A percentile compares a stretch with the other conserved stretches of the same genome.
These are phyloP conservation scores for Drosophila repletoides DNA, from an alignment of 1,140 invertebrate genomes.

Conservation along the genomic window DNA sequence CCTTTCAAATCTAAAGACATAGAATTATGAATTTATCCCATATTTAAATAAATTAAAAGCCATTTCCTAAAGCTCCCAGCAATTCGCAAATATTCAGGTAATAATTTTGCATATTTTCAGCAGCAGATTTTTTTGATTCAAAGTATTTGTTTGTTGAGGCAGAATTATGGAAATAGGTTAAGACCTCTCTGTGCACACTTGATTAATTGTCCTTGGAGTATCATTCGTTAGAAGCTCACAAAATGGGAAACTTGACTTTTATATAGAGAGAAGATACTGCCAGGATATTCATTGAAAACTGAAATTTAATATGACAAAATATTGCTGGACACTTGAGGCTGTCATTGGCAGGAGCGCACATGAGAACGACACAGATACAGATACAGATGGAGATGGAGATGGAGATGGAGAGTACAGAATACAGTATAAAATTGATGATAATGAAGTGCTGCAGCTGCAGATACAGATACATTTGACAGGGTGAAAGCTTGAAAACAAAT, in stretches of 20 bases:
- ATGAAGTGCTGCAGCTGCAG: constrained; percentile 62
- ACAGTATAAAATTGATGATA: constrained; percentile 50
- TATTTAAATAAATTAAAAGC: constrained; percentile 1
- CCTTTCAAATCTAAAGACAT: no score
- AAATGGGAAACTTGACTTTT: constrained; percentile 45
- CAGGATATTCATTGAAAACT: constrained; percentile 26
- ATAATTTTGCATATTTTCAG: no score
- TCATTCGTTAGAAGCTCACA: constrained; percentile 15
- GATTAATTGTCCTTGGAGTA: constrained; percentile 57
- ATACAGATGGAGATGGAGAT: background rate
- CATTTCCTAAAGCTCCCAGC: background rate
- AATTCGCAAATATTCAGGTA: constrained; percentile 3
- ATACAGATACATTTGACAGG: constrained; percentile 64
- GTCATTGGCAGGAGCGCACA: constrained; percentile 43
- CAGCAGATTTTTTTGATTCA: no score
- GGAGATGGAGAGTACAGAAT: background rate
- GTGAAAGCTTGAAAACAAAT: constrained; percentile 65
- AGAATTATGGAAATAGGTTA: constrained; percentile 9
- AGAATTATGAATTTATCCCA: constrained; percentile 4
- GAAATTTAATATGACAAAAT: constrained; percentile 70
- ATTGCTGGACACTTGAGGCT: constrained; percentile 61
- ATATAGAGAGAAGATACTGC: constrained; percentile 4
- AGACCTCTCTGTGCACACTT: constrained; percentile 32
- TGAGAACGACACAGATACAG: background rate
- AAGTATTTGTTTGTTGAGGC: constrained; percentile 18